Evolutionary conservation across 2,113 vertebrate species (phyloP).

Genomic region (Hippolais icterina): DNA sequence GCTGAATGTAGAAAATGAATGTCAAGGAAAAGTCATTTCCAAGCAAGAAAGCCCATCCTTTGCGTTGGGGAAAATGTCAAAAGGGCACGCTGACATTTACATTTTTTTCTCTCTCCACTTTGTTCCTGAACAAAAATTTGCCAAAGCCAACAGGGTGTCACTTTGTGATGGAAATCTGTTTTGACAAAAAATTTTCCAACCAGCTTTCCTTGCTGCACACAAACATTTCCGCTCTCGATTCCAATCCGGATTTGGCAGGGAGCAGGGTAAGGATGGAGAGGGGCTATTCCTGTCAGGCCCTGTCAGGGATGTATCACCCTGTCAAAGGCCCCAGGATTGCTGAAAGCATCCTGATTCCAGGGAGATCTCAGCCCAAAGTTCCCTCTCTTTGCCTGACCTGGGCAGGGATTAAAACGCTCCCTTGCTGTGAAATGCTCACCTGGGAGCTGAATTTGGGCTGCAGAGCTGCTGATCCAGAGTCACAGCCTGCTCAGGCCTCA

Average conservation of each 20-base stretch:
- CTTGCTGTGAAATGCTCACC: not conserved
- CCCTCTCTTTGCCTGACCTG: not conserved
- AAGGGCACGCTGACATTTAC: slow-evolving; percentile 64
- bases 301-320: not conserved
- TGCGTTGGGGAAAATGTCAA: slow-evolving; percentile 54
- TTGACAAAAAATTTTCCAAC: slow-evolving; percentile 44
- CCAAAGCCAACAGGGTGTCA: slow-evolving; percentile 54
- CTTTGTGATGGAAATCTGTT: slow-evolving; percentile 52
- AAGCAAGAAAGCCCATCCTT: slow-evolving; percentile 47
- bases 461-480: not conserved
- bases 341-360: not conserved
- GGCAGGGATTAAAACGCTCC: not conserved
- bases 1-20: slow-evolving; percentile 45
- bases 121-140: slow-evolving; percentile 47
- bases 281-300: not conserved
- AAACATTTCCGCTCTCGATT: slow-evolving; percentile 18
- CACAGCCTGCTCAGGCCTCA: not conserved
- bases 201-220: not conserved
- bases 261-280: not conserved
- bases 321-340: not conserved
- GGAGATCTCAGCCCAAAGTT: not conserved
- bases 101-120: slow-evolving; percentile 41
- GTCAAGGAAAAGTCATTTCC: slow-evolving; percentile 56
- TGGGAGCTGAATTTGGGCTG: not conserved
- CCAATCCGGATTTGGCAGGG: slow-evolving; percentile 14